phyloP scores from a whole-genome alignment of 53 echinoderm and acorn worm species.

The Echinometra lucunter region DNA sequence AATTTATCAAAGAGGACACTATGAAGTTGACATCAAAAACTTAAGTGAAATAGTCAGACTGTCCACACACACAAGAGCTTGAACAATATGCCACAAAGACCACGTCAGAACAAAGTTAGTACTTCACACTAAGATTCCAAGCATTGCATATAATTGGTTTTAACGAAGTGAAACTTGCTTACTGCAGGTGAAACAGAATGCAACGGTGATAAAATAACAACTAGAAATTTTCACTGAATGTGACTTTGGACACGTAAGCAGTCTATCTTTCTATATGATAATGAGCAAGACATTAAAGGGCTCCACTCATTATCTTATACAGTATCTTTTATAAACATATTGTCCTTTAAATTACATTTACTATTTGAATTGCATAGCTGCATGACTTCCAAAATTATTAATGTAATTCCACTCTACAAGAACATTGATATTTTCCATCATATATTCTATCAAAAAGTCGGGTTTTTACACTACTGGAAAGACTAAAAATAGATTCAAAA shows the following conservation, averaged over 20 bases:
- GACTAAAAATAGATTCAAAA: not conserved
- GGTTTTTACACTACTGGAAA: not conserved
- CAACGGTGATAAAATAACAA: not conserved
- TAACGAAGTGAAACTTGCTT: not conserved
- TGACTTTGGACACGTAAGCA: conserved; percentile 17
- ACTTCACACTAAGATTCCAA: not conserved
- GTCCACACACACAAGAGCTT: not conserved
- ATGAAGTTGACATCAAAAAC: not conserved
- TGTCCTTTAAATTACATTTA: too few species aligned
- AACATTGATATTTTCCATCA: not conserved
- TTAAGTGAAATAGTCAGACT: not conserved
- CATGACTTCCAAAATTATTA: not conserved
- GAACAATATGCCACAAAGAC: not conserved
- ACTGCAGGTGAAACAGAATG: not conserved
- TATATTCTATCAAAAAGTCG: not conserved
- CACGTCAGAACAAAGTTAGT: not conserved
- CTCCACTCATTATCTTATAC: not conserved
- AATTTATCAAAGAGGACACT: not conserved
- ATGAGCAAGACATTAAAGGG: not conserved
- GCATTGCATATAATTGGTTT: not conserved
- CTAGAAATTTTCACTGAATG: not conserved
- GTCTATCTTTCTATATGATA: not conserved
- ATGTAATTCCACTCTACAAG: not conserved
- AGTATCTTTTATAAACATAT: too few species aligned
- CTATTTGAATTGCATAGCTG: not conserved